Percentiles rank a stretch among this genome's conserved stretches.
phyloP scores from a whole-genome alignment of 2,797 vertebrate species.

The Corythornis leucogaster region DNA sequence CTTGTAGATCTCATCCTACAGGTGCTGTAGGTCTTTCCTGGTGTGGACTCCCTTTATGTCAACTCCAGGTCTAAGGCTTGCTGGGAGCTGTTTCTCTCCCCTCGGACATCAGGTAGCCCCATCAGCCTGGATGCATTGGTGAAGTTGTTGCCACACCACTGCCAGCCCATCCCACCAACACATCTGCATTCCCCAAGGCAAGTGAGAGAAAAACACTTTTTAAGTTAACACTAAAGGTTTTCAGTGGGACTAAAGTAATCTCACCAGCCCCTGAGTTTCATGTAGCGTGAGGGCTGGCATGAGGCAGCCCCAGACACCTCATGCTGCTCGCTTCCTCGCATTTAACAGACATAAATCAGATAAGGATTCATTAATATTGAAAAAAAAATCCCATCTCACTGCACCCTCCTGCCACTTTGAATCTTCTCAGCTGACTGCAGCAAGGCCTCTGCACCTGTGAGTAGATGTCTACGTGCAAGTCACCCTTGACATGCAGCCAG shows the following conservation, averaged over 20 bases:
- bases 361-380: neutral
- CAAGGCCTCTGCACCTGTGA: neutral
- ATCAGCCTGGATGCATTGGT: fast-evolving
- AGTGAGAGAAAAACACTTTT: neutral
- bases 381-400: neutral
- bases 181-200: fast-evolving
- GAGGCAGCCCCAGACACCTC: neutral
- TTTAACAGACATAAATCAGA: neutral
- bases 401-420: neutral
- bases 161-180: neutral
- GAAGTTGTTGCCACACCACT: fast-evolving
- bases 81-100: neutral
- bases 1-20: neutral
- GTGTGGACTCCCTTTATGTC: neutral
- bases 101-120: neutral
- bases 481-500: neutral
- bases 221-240: neutral
- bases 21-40: neutral
- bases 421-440: neutral
- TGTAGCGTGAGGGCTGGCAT: fast-evolving
- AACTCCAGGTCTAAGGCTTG: neutral
- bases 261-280: neutral
- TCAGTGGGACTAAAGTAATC: neutral
- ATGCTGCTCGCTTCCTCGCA: neutral
- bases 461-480: neutral